A percentile compares a stretch with the other conserved stretches of the same genome.
Evolutionary conservation across 2,113 vertebrate species (phyloP).

Genomic region (Amia ocellicauda): DNA sequence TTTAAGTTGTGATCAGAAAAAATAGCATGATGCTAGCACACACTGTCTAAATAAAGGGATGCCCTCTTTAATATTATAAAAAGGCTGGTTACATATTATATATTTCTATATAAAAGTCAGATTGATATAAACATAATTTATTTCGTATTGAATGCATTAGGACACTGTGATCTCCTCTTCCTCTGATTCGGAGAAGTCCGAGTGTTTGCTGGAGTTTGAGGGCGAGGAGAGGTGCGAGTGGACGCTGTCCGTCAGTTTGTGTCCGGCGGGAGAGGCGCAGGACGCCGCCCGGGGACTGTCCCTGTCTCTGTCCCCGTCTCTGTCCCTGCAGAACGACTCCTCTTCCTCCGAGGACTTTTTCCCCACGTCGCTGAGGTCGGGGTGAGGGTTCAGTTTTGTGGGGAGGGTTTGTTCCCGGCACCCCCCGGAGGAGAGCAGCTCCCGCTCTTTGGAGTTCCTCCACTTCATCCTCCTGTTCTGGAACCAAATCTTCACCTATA

Average conservation of each 20-base stretch:
- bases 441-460: conserved; percentile 97
- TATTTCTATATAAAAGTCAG: conserved; percentile 43
- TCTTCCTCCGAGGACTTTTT: conserved; percentile 67
- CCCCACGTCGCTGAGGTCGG: conserved; percentile 92
- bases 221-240: conserved; percentile 67
- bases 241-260: conserved; percentile 50
- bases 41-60: conserved; percentile 19
- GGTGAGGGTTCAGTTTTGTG: conserved; percentile 94
- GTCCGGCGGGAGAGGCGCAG: conserved; percentile 52
- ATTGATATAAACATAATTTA: conserved; percentile 35
- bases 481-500: conserved; percentile 97
- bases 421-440: conserved; percentile 89
- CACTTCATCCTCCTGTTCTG: conserved; percentile 98
- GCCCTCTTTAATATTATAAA: conserved; percentile 34
- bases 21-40: neutral
- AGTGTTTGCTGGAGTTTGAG: conserved; percentile 79
- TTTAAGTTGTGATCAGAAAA: neutral
- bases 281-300: conserved; percentile 48
- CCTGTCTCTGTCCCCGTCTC: conserved; percentile 26
- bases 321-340: conserved; percentile 53
- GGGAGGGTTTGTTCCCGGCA: conserved; percentile 94
- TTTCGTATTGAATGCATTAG: conserved; percentile 62
- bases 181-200: conserved; percentile 85
- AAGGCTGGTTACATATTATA: conserved; percentile 14
- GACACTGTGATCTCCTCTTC: conserved; percentile 90